These are phyloP conservation scores for Apodemus sylvaticus DNA, from an alignment of 2,113 vertebrate genomes.

Conservation along the genomic window DNA sequence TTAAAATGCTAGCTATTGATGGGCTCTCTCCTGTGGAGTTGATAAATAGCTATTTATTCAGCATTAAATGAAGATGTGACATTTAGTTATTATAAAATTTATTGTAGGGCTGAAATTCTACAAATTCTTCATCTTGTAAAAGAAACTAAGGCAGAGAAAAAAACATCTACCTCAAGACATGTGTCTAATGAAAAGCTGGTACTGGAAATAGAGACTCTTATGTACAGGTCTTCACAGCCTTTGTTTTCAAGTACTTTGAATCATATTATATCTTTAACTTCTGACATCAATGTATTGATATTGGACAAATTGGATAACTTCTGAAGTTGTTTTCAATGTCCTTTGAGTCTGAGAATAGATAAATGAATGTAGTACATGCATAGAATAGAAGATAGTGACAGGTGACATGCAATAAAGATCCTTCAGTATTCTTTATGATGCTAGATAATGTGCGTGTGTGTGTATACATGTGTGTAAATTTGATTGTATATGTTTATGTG, in stretches of 20 bases:
- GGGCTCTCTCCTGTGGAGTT: neutral
- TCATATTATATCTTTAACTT: neutral
- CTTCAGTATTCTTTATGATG: neutral
- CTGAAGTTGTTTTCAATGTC: neutral
- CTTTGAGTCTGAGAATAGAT: conserved; percentile 31
- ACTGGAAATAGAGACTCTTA: neutral
- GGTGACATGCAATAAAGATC: neutral
- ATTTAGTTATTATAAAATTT: conserved; percentile 13
- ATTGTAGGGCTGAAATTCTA: neutral
- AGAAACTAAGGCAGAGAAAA: neutral
- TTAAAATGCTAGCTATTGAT: neutral
- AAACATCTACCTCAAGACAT: neutral
- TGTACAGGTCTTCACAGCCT: neutral
- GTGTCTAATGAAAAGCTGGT: neutral
- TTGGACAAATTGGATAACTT: neutral
- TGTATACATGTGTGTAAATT: no score
- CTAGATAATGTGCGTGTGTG: neutral
- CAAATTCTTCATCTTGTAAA: conserved; percentile 31
- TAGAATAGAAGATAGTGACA: no score
- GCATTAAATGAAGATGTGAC: neutral
- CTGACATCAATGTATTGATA: neutral
- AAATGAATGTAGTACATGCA: neutral
- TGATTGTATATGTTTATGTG: neutral
- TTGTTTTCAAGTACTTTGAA: neutral
- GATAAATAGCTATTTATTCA: neutral